Conservation (phyloP, 1,140 invertebrate genomes). For the Drosophila sulfurigaster region DNA sequence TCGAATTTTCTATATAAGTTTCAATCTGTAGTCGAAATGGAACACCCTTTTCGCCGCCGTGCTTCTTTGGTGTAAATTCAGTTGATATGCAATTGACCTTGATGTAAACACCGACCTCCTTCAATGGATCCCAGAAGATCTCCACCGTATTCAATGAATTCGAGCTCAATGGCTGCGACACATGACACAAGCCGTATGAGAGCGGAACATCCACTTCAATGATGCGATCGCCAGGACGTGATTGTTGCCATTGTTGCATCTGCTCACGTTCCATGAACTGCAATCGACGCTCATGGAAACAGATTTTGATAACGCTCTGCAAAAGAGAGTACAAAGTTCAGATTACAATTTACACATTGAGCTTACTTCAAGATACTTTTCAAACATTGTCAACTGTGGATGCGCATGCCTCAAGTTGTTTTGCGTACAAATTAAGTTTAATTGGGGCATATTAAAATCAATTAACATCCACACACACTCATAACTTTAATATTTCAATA, state of each 20-base stretch:
- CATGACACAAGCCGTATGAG: constrained; percentile 95
- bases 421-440: constrained; percentile 69
- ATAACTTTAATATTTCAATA: constrained; percentile 46
- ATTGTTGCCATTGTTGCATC: constrained; percentile 94
- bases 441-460: constrained; percentile 84
- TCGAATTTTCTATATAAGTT: constrained; percentile 88
- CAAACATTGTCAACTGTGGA: neutral
- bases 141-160: constrained; percentile 92
- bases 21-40: constrained; percentile 98
- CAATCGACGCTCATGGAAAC: constrained; percentile 97
- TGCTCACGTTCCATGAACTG: constrained; percentile 98
- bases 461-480: constrained; percentile 60
- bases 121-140: constrained; percentile 98
- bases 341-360: constrained; percentile 8
- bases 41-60: constrained; percentile 98
- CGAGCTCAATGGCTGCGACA: constrained; percentile 89
- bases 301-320: constrained; percentile 95
- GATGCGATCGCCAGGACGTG: constrained; percentile 95
- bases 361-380: constrained; percentile 36
- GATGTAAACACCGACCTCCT: constrained; percentile 97
- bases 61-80: constrained; percentile 98
- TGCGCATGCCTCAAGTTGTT: constrained; percentile 56
- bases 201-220: constrained; percentile 97
- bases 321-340: constrained; percentile 46
- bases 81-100: constrained; percentile 99